Evolutionary conservation across 2,888 invertebrate species (phyloP), one percentile per base, ranked within the genome.

Genomic region (Hirudinaria manillensis): DNA sequence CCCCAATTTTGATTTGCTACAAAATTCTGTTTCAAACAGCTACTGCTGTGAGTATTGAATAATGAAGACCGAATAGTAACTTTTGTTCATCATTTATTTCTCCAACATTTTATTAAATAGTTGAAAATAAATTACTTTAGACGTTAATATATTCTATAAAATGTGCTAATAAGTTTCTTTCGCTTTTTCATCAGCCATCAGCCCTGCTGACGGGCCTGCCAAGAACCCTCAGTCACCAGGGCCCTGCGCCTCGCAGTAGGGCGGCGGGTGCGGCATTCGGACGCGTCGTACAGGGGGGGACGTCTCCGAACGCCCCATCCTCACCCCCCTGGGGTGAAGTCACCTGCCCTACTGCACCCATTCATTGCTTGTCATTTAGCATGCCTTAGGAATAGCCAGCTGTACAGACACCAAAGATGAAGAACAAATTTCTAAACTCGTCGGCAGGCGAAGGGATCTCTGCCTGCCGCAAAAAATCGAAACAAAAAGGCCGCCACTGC

Each of bases 191-290:
- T 16, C 45, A 45, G 45, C 61, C 61, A 61, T 29, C 61, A 29
- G 61, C 10, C 13, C 61, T 10, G 29, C 61, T 27, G 61, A 61
- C 10, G 61, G 29, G 16, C 13, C 45, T 45, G 45, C 45, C 45
- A 45, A 45, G 29, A 29, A 29, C 61, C 61, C 29, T 61, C 29
- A 24, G 29, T 61, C 61, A 61, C 61, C 61, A 61, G 61, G 61
- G 24, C 7, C 61, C 61, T 61, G 61, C 61, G 61, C 61, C 61
- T 61, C 61, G 29, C 61, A 61, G 61, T 61, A 61, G 61, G 61
- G 61, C 19, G 10, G 29, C 61, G 13, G 61, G 29, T 29, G 24
- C 19, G 61, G 61, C 61, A 61, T 61, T 61, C 61, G 61, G 61
- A 61, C 21, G 61, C 61, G 61, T 24, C 24, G 29, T 16, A 61